Conservation (phyloP, 1,140 invertebrate species). For the Papilio polytes region DNA sequence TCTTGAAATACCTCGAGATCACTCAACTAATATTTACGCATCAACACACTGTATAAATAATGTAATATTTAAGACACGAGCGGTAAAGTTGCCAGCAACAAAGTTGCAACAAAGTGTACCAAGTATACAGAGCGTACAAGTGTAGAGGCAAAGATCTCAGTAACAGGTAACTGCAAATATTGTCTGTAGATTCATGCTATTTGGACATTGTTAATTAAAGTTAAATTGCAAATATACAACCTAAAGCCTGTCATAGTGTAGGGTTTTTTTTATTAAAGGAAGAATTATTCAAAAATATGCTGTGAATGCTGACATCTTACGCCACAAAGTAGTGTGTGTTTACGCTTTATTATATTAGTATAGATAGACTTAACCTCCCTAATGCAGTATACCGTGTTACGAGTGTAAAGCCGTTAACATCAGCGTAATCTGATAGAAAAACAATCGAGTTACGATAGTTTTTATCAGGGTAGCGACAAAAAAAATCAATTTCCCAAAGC, state of each 20-base stretch:
- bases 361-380: background rate
- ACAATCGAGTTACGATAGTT: slow-evolving; percentile 29
- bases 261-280: no score
- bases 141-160: background rate
- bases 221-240: no score
- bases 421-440: slow-evolving; percentile 29
- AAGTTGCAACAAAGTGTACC: background rate
- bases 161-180: background rate
- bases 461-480: slow-evolving; percentile 32
- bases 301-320: no score
- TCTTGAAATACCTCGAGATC: slow-evolving; percentile 1
- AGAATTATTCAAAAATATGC: no score
- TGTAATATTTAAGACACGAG: background rate
- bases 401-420: slow-evolving; percentile 6
- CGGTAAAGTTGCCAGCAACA: background rate
- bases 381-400: background rate
- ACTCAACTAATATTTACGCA: background rate
- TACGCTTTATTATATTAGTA: no score
- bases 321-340: no score
- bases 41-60: background rate
- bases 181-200: background rate
- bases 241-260: no score
- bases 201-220: background rate
- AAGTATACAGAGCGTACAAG: background rate
- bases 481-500: slow-evolving; percentile 31